Evolutionary conservation across 2,888 invertebrate genomes (phyloP), one percentile per base, ranked within the genome.

Genomic region (Lucinisca nassula): DNA sequence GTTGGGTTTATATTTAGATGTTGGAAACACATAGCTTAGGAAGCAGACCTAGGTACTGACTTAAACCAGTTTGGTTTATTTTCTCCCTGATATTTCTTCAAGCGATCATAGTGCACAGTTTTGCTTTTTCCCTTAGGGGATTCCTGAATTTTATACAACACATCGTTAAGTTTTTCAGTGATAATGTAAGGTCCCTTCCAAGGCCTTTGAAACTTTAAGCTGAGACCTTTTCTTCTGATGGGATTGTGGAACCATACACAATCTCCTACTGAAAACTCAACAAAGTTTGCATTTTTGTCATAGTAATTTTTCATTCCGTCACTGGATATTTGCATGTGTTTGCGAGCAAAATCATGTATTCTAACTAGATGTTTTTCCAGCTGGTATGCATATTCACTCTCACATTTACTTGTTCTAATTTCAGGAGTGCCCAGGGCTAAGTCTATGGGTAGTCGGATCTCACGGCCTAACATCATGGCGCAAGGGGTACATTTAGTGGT

Each of bases 401-500:
- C 45, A 45, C 45, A 45, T 45, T 45, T 8, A 45, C 45, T 45
- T 12, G 17, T 45, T 45, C 45, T 45, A 8, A 12, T 17, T 45
- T 45, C 45, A 45, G 45, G 45, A 12, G 17, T 45, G 17, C 45
- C 45, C 8, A 45, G 45, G 17, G 45, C 45, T 17, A 45, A 38
- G n/a, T n/a, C n/a, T n/a, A 85, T 70, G 17, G 90, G 90, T 8
- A 90, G 27, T 17, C 37, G 67, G n/a, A 88, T 76, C 24, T 75
- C 35, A n/a, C 84, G 27, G 17, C 90, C 88, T 58, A 90, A 82
- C 61, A 86, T 73, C 84, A 90, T 79, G 51, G 72, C 37, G 45
- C 38, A 72, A 12, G 84, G 88, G 27, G 84, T 80, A 14, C 55
- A 55, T 6, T 24, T 30, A 2, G 85, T 90, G 8, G 87, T 58